Conservation (phyloP, 2,888 invertebrate genomes). For the Yponomeuta sedellus region DNA sequence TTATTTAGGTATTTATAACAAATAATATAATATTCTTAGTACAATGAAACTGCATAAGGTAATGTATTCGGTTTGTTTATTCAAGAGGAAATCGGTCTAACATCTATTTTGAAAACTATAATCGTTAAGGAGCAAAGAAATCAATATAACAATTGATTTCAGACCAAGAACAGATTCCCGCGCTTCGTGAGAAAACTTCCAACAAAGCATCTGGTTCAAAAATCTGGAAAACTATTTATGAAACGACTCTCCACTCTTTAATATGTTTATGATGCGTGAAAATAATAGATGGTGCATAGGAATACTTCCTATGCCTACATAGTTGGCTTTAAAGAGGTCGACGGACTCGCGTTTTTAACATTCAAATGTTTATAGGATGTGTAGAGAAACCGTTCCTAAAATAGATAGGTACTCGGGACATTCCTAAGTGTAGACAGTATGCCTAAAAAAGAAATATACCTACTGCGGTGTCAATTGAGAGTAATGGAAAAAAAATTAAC, state of each 20-base stretch:
- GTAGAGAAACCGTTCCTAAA: slow-evolving; percentile 24
- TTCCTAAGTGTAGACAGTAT: not conserved
- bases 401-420: slow-evolving; percentile 15
- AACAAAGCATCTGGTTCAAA: not conserved
- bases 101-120: not conserved
- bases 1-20: not conserved
- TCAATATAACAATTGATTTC: not conserved
- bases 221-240: not conserved
- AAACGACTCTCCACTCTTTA: not conserved
- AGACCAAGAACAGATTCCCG: not conserved
- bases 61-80: not conserved
- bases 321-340: slow-evolving; percentile 30
- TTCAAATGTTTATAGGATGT: slow-evolving; percentile 36
- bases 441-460: not conserved
- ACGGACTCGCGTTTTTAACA: slow-evolving; percentile 36
- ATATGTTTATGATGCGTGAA: not conserved
- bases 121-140: not conserved
- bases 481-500: no score
- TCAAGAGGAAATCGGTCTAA: not conserved
- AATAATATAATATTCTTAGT: not conserved
- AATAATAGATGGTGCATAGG: slow-evolving; percentile 4
- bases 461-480: not conserved
- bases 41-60: not conserved
- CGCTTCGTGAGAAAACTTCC: not conserved
- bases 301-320: not conserved